A percentile compares a stretch with the other conserved stretches of the same genome.
These are phyloP conservation scores for Eriosoma lanigerum DNA, from an alignment of 1,140 invertebrate species.

Conservation along the genomic window DNA sequence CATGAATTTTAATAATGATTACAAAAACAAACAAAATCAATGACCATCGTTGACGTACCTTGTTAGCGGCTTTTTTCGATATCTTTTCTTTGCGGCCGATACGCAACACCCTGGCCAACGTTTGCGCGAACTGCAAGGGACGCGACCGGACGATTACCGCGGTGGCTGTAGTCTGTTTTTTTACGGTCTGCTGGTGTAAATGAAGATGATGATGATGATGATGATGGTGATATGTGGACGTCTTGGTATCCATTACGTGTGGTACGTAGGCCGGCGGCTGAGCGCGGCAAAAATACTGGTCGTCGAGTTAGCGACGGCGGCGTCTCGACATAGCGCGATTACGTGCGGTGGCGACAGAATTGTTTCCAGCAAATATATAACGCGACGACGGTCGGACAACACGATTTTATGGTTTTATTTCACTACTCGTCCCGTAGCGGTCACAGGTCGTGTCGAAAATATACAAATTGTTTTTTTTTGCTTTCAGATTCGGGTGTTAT, in stretches of 20 bases:
- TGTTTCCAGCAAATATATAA: no score
- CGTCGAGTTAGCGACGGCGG: conserved; percentile 4
- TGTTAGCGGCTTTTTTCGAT: conserved; percentile 42
- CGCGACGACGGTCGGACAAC: no score
- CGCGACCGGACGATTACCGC: conserved; percentile 32
- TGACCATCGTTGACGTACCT: neutral
- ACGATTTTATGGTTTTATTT: no score
- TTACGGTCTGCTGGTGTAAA: conserved; percentile 2
- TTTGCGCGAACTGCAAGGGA: conserved; percentile 43
- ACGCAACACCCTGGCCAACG: conserved; percentile 31
- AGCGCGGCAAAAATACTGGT: neutral
- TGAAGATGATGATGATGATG: conserved; percentile 15
- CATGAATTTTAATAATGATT: no score
- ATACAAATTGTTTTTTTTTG: no score
- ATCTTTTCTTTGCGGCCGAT: conserved; percentile 44
- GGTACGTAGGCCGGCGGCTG: neutral
- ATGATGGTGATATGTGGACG: neutral
- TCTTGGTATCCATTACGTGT: conserved; percentile 47
- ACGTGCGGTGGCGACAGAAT: neutral
- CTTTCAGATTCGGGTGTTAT: no score
- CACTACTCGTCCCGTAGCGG: no score
- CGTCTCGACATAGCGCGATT: conserved; percentile 8
- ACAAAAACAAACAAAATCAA: neutral
- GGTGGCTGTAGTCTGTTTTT: conserved; percentile 32
- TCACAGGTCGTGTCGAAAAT: no score